phyloP scores from a whole-genome alignment of 2,888 invertebrate genomes.

The Pandemis corylana region DNA sequence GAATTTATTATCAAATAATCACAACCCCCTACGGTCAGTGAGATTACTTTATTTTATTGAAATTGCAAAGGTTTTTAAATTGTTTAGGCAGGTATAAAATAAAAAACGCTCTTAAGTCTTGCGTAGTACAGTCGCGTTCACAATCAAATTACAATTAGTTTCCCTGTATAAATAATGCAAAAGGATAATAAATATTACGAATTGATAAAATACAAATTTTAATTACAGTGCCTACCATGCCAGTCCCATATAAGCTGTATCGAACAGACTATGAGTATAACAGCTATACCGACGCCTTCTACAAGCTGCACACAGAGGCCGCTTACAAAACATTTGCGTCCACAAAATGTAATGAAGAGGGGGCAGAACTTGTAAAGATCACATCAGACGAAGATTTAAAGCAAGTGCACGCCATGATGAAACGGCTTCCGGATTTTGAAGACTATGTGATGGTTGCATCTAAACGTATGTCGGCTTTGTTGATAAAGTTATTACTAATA shows the following conservation, averaged over 20 bases:
- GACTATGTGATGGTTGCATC: conserved; percentile 19
- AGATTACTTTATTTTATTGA: no score
- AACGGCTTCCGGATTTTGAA: conserved; percentile 31
- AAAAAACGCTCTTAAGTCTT: no score
- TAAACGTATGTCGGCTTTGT: conserved; percentile 7
- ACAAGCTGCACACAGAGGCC: conserved; percentile 39
- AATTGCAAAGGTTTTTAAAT: no score
- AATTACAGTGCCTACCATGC: not conserved
- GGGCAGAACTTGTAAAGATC: not conserved
- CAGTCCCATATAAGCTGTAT: conserved; percentile 26
- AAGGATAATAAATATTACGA: no score
- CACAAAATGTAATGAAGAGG: not conserved
- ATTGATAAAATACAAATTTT: not conserved
- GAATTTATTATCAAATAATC: no score
- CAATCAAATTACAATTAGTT: no score
- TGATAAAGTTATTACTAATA: not conserved
- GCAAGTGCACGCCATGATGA: conserved; percentile 18
- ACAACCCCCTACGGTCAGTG: no score
- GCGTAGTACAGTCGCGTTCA: no score
- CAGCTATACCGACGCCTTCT: conserved; percentile 37
- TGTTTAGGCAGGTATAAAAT: no score
- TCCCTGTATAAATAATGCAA: no score
- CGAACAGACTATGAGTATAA: conserved; percentile 41
- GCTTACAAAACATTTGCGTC: not conserved
- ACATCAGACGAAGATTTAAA: not conserved